These are phyloP conservation scores for Ginglymostoma cirratum DNA, from an alignment of 2,113 vertebrate genomes.

Conservation along the genomic window DNA sequence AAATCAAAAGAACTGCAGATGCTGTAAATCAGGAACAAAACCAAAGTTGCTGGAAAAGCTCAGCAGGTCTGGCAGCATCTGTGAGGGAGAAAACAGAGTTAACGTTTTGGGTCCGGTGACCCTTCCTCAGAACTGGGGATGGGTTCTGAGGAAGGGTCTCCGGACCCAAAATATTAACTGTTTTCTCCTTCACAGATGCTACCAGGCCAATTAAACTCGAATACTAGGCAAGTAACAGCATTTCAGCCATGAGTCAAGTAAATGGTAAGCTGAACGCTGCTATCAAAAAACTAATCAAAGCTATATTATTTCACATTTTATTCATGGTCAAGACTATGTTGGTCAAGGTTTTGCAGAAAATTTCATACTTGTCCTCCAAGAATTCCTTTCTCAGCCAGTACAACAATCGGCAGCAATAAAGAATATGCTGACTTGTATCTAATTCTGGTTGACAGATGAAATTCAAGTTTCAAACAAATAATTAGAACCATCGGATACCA, in stretches of 20 bases:
- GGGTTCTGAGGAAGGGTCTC: no score
- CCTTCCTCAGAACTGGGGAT: no score
- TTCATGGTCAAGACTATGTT: background rate
- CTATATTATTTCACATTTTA: background rate
- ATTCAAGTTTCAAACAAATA: background rate
- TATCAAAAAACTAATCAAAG: background rate
- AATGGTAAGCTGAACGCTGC: background rate
- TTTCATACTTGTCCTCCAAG: background rate
- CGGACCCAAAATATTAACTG: no score
- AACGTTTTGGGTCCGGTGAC: no score
- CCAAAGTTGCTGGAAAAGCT: no score
- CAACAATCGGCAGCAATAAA: background rate
- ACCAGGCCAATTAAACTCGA: background rate
- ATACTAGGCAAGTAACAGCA: background rate
- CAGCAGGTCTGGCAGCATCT: no score
- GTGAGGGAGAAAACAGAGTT: no score
- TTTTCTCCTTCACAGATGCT: no score
- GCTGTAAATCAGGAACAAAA: no score
- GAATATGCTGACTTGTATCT: background rate
- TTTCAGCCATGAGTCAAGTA: background rate
- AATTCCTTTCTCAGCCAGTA: background rate
- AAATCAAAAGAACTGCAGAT: no score
- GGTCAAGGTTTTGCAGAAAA: background rate
- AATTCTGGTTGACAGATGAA: background rate
- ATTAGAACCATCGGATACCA: background rate